phyloP scores from a whole-genome alignment of 2,113 vertebrate species.

The Copsychus sechellarum region DNA sequence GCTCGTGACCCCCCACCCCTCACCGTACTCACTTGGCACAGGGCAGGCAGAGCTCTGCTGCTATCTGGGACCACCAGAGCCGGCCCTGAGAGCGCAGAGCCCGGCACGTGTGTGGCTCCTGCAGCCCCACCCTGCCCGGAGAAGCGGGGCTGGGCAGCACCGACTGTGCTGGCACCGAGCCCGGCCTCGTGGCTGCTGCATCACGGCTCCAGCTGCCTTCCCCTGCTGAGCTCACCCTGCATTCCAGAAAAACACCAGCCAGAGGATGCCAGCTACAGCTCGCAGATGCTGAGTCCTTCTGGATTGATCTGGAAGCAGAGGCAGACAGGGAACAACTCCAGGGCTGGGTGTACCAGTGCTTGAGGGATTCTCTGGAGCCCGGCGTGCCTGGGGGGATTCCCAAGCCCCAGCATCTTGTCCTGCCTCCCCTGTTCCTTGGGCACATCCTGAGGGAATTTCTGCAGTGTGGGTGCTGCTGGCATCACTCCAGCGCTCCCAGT shows the following conservation, averaged over 20 bases:
- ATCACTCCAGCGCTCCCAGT: rapidly evolving
- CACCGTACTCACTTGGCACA: rapidly evolving
- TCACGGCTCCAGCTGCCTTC: neutral
- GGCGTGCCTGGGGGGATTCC: rapidly evolving
- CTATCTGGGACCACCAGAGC: neutral
- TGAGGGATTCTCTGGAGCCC: neutral
- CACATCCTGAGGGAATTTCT: neutral
- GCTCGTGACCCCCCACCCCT: neutral
- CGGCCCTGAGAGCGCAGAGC: neutral
- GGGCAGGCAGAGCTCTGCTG: neutral
- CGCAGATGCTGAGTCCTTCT: rapidly evolving
- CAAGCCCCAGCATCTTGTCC: neutral
- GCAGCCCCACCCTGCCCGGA: neutral
- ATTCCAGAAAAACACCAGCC: neutral
- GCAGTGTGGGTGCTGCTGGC: neutral
- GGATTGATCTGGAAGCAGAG: neutral
- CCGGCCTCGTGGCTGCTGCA: neutral
- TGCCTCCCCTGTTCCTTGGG: too few species aligned
- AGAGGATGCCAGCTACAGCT: neutral
- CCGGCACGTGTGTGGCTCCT: rapidly evolving
- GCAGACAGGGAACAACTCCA: neutral
- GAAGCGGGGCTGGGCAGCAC: neutral
- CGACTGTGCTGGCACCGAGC: neutral
- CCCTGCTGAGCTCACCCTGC: neutral
- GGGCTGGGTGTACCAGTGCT: rapidly evolving